A percentile compares a stretch with the other conserved stretches of the same genome.
Evolutionary conservation across 2,888 invertebrate genomes (phyloP).

Genomic region (Clusia tigrina): DNA sequence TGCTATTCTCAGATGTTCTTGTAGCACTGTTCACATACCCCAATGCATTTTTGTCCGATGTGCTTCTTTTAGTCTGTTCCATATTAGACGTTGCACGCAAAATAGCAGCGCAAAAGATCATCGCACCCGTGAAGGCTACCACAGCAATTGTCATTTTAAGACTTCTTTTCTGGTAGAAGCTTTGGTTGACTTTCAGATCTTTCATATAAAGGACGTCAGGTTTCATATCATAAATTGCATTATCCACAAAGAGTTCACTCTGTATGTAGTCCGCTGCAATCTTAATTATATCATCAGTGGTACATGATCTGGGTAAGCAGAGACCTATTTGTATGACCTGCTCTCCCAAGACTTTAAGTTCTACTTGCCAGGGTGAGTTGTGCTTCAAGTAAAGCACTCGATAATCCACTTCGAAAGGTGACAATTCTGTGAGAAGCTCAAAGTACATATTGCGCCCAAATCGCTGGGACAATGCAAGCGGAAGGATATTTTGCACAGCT

Average conservation of each 20-base stretch:
- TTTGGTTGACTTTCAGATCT: conserved; percentile 56
- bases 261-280: conserved; percentile 60
- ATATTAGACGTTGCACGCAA: conserved; percentile 17
- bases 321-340: conserved; percentile 67
- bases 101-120: conserved; percentile 44
- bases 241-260: conserved; percentile 53
- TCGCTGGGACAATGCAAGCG: too few relatives aligned
- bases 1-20: conserved; percentile 4
- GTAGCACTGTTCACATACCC: not conserved
- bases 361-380: conserved; percentile 64
- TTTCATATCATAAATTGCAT: conserved; percentile 57
- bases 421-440: conserved; percentile 56
- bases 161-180: conserved; percentile 56
- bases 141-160: conserved; percentile 52
- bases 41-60: too few relatives aligned
- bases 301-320: conserved; percentile 66
- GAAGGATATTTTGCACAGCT: too few relatives aligned
- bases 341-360: conserved; percentile 63
- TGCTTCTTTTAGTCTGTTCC: not conserved
- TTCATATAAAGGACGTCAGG: conserved; percentile 62
- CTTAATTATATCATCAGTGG: conserved; percentile 57
- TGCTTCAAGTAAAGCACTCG: conserved; percentile 62
- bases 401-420: conserved; percentile 64
- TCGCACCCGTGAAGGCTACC: conserved; percentile 44
- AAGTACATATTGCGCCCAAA: conserved; percentile 61